These are phyloP conservation scores for Alentia gelatinosa DNA, from an alignment of 2,888 invertebrate species.

Conservation along the genomic window DNA sequence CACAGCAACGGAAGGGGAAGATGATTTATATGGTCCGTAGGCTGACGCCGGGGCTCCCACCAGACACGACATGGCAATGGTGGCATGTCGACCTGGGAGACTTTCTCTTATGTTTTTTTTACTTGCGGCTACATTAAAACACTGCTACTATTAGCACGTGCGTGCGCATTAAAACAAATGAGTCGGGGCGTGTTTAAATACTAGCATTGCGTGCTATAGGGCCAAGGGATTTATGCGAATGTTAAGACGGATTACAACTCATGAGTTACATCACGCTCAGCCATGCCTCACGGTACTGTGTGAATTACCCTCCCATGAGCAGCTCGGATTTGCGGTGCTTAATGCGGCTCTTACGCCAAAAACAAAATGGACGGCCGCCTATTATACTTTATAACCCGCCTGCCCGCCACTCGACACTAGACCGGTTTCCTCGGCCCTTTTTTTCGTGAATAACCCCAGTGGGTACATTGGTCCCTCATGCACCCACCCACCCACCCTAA, in stretches of 20 bases:
- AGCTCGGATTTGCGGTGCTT: neutral
- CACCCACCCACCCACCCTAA: too few species aligned
- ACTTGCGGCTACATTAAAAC: slow-evolving; percentile 25
- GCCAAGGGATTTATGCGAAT: neutral
- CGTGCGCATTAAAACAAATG: slow-evolving; percentile 49
- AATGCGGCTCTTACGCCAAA: neutral
- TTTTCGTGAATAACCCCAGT: neutral
- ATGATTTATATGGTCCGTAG: slow-evolving; percentile 6
- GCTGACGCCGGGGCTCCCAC: neutral
- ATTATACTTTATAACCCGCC: slow-evolving; percentile 3
- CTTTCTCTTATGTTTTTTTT: neutral
- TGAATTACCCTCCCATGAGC: slow-evolving; percentile 10
- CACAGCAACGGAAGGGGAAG: neutral
- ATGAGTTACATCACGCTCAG: slow-evolving; percentile 6
- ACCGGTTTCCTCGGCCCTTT: neutral
- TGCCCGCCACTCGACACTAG: neutral
- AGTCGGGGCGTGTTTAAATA: slow-evolving; percentile 27
- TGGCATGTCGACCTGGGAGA: neutral
- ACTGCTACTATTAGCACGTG: slow-evolving; percentile 42
- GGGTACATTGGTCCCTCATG: neutral
- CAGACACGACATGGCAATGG: neutral
- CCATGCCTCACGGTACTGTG: neutral
- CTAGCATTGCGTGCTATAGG: slow-evolving; percentile 28
- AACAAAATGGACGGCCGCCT: neutral
- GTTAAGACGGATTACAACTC: slow-evolving; percentile 7